Evolutionary conservation across 2,797 vertebrate species (phyloP), one percentile per base, ranked within the genome.

Genomic region (Melanotaenia pygmaea): DNA sequence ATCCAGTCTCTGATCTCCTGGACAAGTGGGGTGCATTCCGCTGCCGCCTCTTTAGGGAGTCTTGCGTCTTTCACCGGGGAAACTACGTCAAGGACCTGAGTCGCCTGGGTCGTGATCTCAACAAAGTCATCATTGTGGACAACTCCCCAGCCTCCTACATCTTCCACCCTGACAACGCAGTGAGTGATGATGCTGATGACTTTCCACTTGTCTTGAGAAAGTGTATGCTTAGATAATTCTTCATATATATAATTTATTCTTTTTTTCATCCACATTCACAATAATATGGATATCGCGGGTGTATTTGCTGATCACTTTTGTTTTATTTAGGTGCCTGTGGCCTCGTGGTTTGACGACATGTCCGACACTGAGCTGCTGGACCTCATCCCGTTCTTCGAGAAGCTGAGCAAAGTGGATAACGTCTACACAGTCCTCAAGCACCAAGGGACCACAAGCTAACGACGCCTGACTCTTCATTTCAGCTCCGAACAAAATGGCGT

Each of bases 281-380:
- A 8, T n/a, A 47, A 43, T 18, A 2, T 22, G 40, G 40, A 63
- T n/a, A 32, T 32, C 12, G 4, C 20, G 4, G 20, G 8, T 61
- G 34, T 45, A 12, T 10, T 57, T 56, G 4, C 53, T 64, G 54
- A 53, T 26, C 0, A 1, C 22, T 2, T 59, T 0, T 24, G 24
- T 60, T 71, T 14, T 5, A 0, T 40, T 7, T 69, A 98, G 97
- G 98, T 98, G 47, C 98, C 98, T 0, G 98, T 99, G 77, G 96
- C 95, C 51, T 98, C 97, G 0, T 99, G 98, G 97, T 99, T 99
- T 3, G 97, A 99, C 64, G 97, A 99, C 95, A 98, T 98, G 97
- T 94, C 95, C 0, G 97, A 99, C 95, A 98, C 96, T 0, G 97
- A 99, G 89, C 95, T 99, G 79, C 95, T 98, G 61, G 97, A 99